Evolutionary conservation across 2,888 invertebrate species (phyloP).

Genomic region (Orchestes rusci): DNA sequence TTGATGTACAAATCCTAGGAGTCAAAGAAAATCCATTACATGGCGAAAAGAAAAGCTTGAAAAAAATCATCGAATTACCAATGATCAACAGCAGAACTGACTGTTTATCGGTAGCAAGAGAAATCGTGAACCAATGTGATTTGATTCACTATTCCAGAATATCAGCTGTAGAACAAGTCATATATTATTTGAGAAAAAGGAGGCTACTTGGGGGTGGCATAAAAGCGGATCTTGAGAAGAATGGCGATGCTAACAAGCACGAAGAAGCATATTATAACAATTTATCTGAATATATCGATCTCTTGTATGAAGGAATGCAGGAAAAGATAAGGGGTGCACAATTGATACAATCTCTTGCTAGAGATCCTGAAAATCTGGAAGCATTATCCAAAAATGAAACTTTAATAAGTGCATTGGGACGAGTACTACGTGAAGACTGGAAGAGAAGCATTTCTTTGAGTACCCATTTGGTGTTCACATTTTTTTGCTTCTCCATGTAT

Average conservation of each 20-base stretch:
- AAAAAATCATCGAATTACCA: conserved; percentile 73
- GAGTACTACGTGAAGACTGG: conserved; percentile 97
- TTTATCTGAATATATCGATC: conserved; percentile 90
- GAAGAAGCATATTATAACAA: conserved; percentile 72
- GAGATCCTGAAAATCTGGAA: conserved; percentile 90
- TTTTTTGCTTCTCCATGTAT: conserved; percentile 95
- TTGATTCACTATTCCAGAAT: conserved; percentile 75
- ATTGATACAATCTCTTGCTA: conserved; percentile 82
- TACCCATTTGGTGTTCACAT: conserved; percentile 93
- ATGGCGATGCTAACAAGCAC: conserved; percentile 25
- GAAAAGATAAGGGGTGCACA: conserved; percentile 92
- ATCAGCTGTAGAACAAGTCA: conserved; percentile 79
- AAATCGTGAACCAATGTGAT: conserved; percentile 80
- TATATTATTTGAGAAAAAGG: conserved; percentile 79
- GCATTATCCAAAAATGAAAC: conserved; percentile 92
- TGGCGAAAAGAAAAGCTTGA: conserved; percentile 62
- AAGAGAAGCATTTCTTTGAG: conserved; percentile 92
- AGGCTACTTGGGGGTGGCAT: conserved; percentile 45
- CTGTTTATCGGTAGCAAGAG: conserved; percentile 68
- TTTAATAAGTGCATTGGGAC: conserved; percentile 86
- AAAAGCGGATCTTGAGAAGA: conserved; percentile 32
- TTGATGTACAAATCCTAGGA: conserved; percentile 78
- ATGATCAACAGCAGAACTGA: conserved; percentile 74
- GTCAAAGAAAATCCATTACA: conserved; percentile 69
- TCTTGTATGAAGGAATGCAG: conserved; percentile 89